Evolutionary conservation across 2,888 invertebrate species (phyloP).

Genomic region (Euplagia quadripunctaria): DNA sequence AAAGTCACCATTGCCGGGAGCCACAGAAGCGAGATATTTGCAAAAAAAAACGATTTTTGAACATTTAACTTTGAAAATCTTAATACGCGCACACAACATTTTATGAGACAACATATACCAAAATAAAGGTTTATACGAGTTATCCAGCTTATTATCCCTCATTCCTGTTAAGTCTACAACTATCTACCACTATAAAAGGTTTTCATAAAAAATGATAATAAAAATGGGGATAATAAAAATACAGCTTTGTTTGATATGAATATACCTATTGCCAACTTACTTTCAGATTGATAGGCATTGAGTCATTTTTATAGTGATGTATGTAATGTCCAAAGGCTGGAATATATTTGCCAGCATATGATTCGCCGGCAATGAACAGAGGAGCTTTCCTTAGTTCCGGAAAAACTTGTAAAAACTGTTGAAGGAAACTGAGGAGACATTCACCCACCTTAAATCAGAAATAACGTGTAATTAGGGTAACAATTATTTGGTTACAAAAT

Average conservation of each 20-base stretch:
- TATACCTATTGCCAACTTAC: not conserved
- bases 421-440: slow-evolving; percentile 73
- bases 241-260: not conserved
- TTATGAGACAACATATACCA: no score
- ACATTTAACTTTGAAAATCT: no score
- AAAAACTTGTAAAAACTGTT: slow-evolving; percentile 86
- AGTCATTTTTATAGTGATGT: slow-evolving; percentile 36
- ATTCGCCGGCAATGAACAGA: slow-evolving; percentile 87
- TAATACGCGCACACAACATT: no score
- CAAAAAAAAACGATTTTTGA: no score
- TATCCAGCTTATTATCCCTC: no score
- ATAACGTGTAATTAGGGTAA: not conserved
- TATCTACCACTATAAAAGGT: no score
- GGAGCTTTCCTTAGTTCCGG: slow-evolving; percentile 76
- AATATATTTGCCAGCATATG: slow-evolving; percentile 82
- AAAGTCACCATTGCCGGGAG: no score
- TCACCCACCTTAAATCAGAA: slow-evolving; percentile 48
- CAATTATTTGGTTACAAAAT: not conserved
- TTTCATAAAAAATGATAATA: no score
- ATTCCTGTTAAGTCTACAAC: no score
- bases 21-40: no score
- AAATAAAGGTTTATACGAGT: no score
- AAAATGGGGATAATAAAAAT: no score
- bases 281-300: slow-evolving; percentile 57
- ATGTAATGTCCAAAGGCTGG: slow-evolving; percentile 76